Conservation (phyloP, 2,797 vertebrate genomes). For the Lutjanus campechanus region DNA sequence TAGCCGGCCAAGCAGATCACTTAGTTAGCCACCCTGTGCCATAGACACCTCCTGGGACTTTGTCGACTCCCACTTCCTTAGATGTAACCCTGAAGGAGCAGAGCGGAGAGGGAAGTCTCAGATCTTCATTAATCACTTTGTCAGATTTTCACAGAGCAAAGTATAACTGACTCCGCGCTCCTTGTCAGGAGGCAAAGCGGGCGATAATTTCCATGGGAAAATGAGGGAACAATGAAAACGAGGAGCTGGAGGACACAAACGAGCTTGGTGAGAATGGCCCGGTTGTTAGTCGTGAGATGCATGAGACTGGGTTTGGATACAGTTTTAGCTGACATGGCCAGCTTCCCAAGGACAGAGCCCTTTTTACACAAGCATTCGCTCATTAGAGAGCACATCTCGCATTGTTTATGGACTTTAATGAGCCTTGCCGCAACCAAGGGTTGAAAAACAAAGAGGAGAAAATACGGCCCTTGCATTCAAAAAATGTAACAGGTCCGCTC, state of each 20-base stretch:
- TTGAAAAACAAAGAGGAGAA: constrained; percentile 74
- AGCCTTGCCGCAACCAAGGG: constrained; percentile 72
- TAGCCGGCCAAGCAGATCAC: constrained; percentile 56
- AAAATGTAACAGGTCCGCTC: constrained; percentile 62
- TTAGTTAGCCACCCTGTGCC: constrained; percentile 60
- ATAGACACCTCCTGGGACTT: constrained; percentile 63
- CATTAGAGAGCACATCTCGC: constrained; percentile 82
- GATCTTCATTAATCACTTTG: constrained; percentile 70
- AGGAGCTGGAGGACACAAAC: constrained; percentile 56
- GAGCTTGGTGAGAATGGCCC: constrained; percentile 67
- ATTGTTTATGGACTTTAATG: constrained; percentile 87
- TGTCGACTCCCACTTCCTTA: constrained; percentile 57
- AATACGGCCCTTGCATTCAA: constrained; percentile 62
- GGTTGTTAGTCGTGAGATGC: constrained; percentile 74
- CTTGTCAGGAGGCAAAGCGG: constrained; percentile 36
- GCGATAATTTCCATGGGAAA: constrained; percentile 71
- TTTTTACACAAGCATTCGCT: constrained; percentile 75
- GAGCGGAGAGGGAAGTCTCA: constrained; percentile 24
- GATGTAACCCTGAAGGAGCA: constrained; percentile 37
- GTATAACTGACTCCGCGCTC: constrained; percentile 41
- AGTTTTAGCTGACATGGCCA: constrained; percentile 71
- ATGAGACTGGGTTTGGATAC: constrained; percentile 60
- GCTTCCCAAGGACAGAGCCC: constrained; percentile 81
- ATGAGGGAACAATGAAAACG: constrained; percentile 60
- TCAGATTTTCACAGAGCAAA: constrained; percentile 54